These are phyloP conservation scores for Xenopus borealis DNA, from an alignment of 2,113 vertebrate genomes.

Conservation along the genomic window DNA sequence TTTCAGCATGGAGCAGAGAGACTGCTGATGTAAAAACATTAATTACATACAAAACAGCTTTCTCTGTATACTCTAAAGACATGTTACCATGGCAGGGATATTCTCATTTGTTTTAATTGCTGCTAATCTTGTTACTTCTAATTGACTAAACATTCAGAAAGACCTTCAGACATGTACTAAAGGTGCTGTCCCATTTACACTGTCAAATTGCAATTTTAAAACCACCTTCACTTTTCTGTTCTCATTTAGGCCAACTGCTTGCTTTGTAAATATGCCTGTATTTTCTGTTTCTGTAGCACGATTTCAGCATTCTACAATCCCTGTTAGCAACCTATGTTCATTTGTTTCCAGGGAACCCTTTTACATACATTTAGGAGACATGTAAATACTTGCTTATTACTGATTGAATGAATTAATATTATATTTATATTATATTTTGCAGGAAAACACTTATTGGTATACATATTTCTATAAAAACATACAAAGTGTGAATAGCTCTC, in stretches of 20 bases:
- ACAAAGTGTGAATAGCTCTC: too few relatives aligned
- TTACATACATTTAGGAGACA: too few relatives aligned
- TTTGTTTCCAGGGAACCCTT: too few relatives aligned
- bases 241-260: slow-evolving; percentile 24
- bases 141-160: slow-evolving; percentile 21
- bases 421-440: too few relatives aligned
- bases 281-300: background rate
- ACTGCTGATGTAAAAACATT: slow-evolving; percentile 1
- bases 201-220: slow-evolving; percentile 15
- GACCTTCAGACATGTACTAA: background rate
- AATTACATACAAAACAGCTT: slow-evolving; percentile 16
- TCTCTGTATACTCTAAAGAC: background rate
- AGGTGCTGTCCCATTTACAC: background rate
- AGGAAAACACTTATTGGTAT: too few relatives aligned
- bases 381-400: too few relatives aligned
- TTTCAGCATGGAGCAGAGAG: background rate
- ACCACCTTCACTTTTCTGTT: background rate
- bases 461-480: too few relatives aligned
- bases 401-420: too few relatives aligned
- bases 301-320: too few relatives aligned
- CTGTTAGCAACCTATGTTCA: too few relatives aligned
- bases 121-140: slow-evolving; percentile 27
- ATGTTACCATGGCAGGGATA: slow-evolving; percentile 24
- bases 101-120: slow-evolving; percentile 30
- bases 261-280: background rate